phyloP scores from a whole-genome alignment of 2,113 vertebrate species.

The Carollia perspicillata region DNA sequence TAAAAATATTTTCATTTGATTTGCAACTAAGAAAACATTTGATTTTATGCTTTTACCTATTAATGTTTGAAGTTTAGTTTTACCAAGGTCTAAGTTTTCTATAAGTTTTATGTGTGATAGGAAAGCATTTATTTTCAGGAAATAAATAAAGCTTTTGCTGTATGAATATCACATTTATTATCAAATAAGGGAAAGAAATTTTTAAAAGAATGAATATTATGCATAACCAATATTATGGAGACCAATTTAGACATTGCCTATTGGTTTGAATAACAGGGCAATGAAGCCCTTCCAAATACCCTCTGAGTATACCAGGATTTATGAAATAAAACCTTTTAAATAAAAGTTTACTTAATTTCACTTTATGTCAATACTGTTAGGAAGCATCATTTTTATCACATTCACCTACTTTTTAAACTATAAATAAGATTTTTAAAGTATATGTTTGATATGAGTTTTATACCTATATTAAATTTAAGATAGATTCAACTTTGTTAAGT shows the following conservation, averaged over 20 bases:
- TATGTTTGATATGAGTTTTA: background rate
- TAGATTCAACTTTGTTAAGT: background rate
- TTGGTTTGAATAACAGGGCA: background rate
- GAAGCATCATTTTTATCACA: background rate
- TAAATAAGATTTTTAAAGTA: background rate
- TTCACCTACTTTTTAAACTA: background rate
- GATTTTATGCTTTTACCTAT: constrained; percentile 32
- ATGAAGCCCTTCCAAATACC: background rate
- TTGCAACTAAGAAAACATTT: constrained; percentile 62
- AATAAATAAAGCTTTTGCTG: background rate
- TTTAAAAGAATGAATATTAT: background rate
- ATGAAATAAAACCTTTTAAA: background rate
- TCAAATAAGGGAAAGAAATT: background rate
- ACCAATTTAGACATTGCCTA: background rate
- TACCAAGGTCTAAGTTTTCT: background rate
- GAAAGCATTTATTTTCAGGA: background rate
- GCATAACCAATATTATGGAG: background rate
- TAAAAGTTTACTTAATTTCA: background rate
- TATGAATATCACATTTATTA: constrained; percentile 14
- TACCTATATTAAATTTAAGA: background rate
- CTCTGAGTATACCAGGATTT: background rate
- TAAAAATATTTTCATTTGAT: constrained; percentile 68
- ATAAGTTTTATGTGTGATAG: background rate
- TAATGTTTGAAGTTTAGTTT: constrained; percentile 44
- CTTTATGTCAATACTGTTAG: background rate